Percentiles rank a stretch among this genome's conserved stretches.
phyloP scores from a whole-genome alignment of 2,797 vertebrate species.

The Dallia pectoralis region DNA sequence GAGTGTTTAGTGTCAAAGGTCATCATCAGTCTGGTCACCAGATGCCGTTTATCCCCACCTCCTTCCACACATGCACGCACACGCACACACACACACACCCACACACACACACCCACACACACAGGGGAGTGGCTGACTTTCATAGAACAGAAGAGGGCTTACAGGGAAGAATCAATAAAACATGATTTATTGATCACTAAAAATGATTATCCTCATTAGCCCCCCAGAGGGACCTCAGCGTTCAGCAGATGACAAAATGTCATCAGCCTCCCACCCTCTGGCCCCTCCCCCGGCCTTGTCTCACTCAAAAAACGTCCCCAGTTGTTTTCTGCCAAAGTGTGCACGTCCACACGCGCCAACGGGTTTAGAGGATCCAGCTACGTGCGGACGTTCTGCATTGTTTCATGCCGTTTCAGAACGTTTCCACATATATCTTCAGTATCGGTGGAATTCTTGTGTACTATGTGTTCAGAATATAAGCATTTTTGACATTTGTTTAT shows the following conservation, averaged over 20 bases:
- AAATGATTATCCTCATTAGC: slow-evolving; percentile 80
- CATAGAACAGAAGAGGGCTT: slow-evolving; percentile 78
- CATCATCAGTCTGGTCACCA: slow-evolving; percentile 35
- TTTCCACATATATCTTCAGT: too few species aligned
- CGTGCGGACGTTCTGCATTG: too few species aligned
- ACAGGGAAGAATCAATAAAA: slow-evolving; percentile 76
- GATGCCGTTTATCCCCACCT: slow-evolving; percentile 36
- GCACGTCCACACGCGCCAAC: not conserved
- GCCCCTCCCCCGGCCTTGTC: slow-evolving; percentile 21
- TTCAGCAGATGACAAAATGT: slow-evolving; percentile 83
- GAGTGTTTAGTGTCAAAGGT: not conserved
- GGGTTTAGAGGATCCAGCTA: not conserved
- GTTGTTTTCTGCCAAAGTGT: slow-evolving; percentile 11
- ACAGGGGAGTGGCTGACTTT: slow-evolving; percentile 65
- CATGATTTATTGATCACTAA: slow-evolving; percentile 86
- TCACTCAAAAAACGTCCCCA: slow-evolving; percentile 41
- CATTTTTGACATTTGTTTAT: too few species aligned
- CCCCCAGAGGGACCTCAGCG: slow-evolving; percentile 75
- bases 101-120: slow-evolving; percentile 8
- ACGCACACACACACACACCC: not conserved
- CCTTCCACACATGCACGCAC: too few species aligned
- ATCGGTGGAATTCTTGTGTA: too few species aligned
- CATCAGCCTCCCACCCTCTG: slow-evolving; percentile 50
- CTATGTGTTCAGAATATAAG: too few species aligned
- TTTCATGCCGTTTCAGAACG: too few species aligned